Base-by-base conservation (phyloP, 2,797 vertebrate species). In the Enteromius mattozi region DNA sequence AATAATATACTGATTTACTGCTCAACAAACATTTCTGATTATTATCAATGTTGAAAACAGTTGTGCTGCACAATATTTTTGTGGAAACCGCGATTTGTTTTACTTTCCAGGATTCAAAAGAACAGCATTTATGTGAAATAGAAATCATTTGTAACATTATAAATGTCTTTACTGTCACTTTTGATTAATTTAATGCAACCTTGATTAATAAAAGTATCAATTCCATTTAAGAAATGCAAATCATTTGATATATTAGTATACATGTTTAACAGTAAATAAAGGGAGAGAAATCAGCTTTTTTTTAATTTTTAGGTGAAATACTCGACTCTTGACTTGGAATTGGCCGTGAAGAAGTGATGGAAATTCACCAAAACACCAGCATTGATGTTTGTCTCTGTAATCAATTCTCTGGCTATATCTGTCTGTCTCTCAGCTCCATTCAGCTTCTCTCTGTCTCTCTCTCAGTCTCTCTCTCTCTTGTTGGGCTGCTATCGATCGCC, bases 401-500 rank as follows among this genome's bases (percentile, higher is more conserved):
- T 83, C 81, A 72, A 63, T 82, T 47, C 69, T 74, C 27, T 47
- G 12, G 0, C 5, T 74, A 8, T 83, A 4, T 66, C 59, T 47
- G 3, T 63, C 12, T 78, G 24, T 80, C 30, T 72, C 30, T 65
- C 54, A 49, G 30, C 17, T 78, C 24, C 17, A 35, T 24, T 14
- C 21, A 9, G 21, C 77, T 83, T 49, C 56, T 65, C 66, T 74
- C 42, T 72, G 45, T 71, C 68, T 45, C 37, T 37, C n/a, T 21
- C 45, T 75, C 75, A 49, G 27, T 63, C 37, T 63, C 71, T 40
- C 71, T 65, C 54, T 19, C 77, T 85, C 86, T 85, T 47, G 80
- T 85, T 87, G 80, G 33, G 33, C 63, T 49, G 82, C 69, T 35
- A 88, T 89, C 84, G 88, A 89, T 89, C 80, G 86, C 35, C 24